Percentiles rank a stretch among this genome's conserved stretches.
phyloP scores from a whole-genome alignment of 2,113 vertebrate species.

The Acrocephalus arundinaceus region DNA sequence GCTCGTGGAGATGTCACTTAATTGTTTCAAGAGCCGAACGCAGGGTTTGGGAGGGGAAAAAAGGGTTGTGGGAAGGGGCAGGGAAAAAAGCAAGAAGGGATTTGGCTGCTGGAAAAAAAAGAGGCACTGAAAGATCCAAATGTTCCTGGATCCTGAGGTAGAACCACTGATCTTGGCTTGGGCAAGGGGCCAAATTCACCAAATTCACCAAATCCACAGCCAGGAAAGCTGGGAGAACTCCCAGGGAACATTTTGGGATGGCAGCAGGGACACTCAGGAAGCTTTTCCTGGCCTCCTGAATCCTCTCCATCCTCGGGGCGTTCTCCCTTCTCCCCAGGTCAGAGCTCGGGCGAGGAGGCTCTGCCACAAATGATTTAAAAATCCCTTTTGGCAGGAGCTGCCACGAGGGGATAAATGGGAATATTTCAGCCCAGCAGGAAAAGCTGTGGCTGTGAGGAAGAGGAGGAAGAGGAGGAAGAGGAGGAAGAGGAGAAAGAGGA shows the following conservation, averaged over 20 bases:
- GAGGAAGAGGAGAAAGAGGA: too few relatives aligned
- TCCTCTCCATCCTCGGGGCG: neutral
- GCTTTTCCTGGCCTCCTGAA: neutral
- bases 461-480: neutral
- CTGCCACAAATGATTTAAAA: rapidly evolving
- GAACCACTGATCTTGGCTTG: neutral
- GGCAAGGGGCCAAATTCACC: neutral
- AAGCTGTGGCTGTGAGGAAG: neutral
- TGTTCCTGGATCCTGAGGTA: neutral
- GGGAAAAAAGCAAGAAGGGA: too few relatives aligned
- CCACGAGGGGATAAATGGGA: neutral
- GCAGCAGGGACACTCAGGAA: neutral
- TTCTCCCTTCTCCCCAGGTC: neutral
- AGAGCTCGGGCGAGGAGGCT: neutral
- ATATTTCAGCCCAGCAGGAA: neutral
- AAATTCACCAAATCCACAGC: neutral
- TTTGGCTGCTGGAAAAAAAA: neutral
- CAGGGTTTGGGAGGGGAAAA: neutral
- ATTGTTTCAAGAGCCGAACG: neutral
- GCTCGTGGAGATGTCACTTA: neutral
- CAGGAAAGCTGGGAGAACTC: neutral
- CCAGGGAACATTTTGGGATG: rapidly evolving
- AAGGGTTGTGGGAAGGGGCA: too few relatives aligned
- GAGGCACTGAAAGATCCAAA: neutral
- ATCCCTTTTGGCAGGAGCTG: neutral